These are phyloP conservation scores for Ditylenchus weischeri DNA, from an alignment of 2,888 invertebrate species.

Conservation along the genomic window DNA sequence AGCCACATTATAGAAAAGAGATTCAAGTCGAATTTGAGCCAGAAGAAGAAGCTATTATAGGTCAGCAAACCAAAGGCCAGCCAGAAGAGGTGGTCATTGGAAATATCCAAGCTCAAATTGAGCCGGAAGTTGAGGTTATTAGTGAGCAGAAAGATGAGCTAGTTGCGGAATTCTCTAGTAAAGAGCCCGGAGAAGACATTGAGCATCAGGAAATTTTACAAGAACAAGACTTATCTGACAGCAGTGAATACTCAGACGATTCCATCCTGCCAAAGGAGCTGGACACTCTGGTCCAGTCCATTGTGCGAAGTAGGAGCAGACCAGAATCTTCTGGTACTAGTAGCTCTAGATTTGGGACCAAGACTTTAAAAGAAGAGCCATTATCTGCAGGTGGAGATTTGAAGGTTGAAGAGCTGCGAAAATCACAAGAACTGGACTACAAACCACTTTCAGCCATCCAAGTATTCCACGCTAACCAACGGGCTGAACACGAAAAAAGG, in stretches of 20 bases:
- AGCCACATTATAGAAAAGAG: no score
- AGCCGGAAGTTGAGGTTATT: background rate
- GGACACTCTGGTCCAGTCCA: slow-evolving; percentile 2
- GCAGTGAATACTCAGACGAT: slow-evolving; percentile 1
- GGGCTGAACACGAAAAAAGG: no score
- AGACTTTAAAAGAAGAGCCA: no score
- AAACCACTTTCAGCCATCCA: no score
- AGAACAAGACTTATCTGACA: background rate
- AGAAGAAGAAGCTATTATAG: background rate
- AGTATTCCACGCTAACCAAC: no score
- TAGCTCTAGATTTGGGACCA: no score
- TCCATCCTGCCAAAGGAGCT: background rate
- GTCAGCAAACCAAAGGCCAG: background rate
- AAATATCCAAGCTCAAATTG: background rate
- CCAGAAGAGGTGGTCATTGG: background rate
- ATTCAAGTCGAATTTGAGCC: background rate
- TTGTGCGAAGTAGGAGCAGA: background rate
- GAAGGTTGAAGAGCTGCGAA: no score
- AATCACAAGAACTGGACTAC: no score
- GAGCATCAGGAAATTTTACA: background rate
- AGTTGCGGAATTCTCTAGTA: background rate
- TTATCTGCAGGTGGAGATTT: no score
- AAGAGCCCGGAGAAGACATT: background rate
- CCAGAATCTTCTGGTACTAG: background rate
- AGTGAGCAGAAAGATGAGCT: background rate